A percentile compares a stretch with the other conserved stretches of the same genome.
These are phyloP conservation scores for Boloria selene DNA, from an alignment of 2,888 invertebrate species.

Conservation along the genomic window DNA sequence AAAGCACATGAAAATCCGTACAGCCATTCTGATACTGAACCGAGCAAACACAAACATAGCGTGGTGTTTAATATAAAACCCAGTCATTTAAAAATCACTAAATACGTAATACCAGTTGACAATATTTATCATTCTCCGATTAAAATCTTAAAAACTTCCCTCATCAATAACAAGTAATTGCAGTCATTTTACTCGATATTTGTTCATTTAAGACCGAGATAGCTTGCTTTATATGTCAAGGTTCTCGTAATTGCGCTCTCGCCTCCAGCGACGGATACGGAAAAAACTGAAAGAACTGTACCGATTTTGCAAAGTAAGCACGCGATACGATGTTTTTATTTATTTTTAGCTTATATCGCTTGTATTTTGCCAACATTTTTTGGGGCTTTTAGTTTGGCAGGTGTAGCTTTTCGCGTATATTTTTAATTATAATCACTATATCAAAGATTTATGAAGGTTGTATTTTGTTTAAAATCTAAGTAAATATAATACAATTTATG, in stretches of 20 bases:
- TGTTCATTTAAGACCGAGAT: constrained; percentile 28
- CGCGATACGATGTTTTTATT: constrained; percentile 17
- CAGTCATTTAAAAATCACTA: too few species aligned
- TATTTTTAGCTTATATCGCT: not conserved
- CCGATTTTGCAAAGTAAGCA: constrained; percentile 21
- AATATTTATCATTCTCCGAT: not conserved
- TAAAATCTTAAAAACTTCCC: not conserved
- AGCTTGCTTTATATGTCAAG: constrained; percentile 28
- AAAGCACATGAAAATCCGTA: too few species aligned
- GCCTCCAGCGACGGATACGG: constrained; percentile 27
- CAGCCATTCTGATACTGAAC: too few species aligned
- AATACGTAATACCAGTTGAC: too few species aligned
- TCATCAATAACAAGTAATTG: constrained; percentile 1
- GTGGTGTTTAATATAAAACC: too few species aligned
- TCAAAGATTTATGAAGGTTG: too few species aligned
- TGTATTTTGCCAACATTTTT: not conserved
- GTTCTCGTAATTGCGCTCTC: constrained; percentile 29
- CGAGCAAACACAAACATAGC: too few species aligned
- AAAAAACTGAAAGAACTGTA: constrained; percentile 24
- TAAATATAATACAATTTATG: too few species aligned
- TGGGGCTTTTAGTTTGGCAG: too few species aligned
- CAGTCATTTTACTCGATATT: constrained; percentile 14
- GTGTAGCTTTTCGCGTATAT: too few species aligned
- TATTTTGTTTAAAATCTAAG: too few species aligned
- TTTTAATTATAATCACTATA: too few species aligned